Base-by-base conservation (phyloP, 2,888 invertebrate genomes). In the Chamaedrilus cognettii region DNA sequence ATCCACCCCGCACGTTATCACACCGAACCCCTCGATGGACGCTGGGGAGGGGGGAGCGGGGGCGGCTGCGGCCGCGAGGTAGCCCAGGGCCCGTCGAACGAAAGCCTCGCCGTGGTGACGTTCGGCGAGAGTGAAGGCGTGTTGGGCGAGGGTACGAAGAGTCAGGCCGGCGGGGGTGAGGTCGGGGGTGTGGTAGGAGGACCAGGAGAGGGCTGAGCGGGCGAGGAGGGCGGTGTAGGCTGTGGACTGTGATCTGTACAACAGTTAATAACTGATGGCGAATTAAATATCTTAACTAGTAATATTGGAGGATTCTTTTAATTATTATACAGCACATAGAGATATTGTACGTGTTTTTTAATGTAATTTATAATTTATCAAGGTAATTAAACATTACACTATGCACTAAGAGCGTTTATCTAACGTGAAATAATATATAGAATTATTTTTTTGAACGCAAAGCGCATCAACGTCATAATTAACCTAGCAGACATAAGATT, bases 71-170 rank as follows among this genome's bases (percentile, higher is more conserved):
- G 90, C 89, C 75, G 77, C 58, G 67, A 93, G 85, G 69, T 92
- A 87, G 1, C 91, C 88, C 49, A 93, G 85, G 63, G 91, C 88
- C 67, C 82, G 70, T 4, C 80, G 67, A 0, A 78, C 79, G 30
- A 82, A 66, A 1, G 77, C 66, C 63, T 82, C 82, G 0, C 82
- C 80, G 60, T 78, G 77, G 55, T 78, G 77, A 7, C 73, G 68
- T 68, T 83, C 83, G 66, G 82, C 67, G 32, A 78, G 73, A 1
- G 75, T 80, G 65, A 80, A 79, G 51, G 77, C 72, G 3, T 78
- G 67, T 0, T 74, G 71, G 2, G 77, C 78, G 56, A 79, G 64
- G 65, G 77, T 77, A 63, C 75, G 78, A 0, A 79, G 75, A 2
- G 73, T 75, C 32, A 76, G 75, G 3, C 75, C 75, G 31, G 82